These are phyloP conservation scores for Agrilus cyanescens DNA, from an alignment of 2,888 invertebrate genomes.

Conservation along the genomic window DNA sequence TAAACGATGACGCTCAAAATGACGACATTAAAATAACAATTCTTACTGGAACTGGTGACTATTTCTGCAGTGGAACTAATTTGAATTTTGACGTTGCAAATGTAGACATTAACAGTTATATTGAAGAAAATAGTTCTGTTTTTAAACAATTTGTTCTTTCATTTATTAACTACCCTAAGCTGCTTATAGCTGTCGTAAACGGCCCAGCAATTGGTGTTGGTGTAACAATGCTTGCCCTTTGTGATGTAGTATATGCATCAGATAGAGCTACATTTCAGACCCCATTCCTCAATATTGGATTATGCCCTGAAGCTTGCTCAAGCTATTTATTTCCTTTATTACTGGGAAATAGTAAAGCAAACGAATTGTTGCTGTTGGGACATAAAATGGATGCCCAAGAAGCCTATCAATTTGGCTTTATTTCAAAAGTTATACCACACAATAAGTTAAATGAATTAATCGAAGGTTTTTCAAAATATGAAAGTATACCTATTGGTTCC, in stretches of 20 bases:
- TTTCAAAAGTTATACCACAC: conserved; percentile 64
- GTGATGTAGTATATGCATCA: conserved; percentile 78
- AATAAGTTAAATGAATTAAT: conserved; percentile 42
- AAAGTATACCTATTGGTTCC: conserved; percentile 45
- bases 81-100: conserved; percentile 23
- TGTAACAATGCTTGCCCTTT: conserved; percentile 71
- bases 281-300: conserved; percentile 74
- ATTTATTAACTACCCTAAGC: conserved; percentile 78
- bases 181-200: conserved; percentile 78
- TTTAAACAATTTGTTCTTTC: conserved; percentile 49
- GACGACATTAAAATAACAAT: conserved; percentile 55
- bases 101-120: not conserved
- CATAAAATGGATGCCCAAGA: conserved; percentile 68
- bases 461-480: conserved; percentile 46
- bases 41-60: conserved; percentile 69
- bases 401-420: conserved; percentile 64
- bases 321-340: conserved; percentile 72
- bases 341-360: conserved; percentile 69
- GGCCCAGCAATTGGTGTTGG: conserved; percentile 89
- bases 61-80: conserved; percentile 81
- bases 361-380: conserved; percentile 42
- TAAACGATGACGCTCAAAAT: conserved; percentile 59
- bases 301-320: conserved; percentile 84
- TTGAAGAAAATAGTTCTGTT: conserved; percentile 3
- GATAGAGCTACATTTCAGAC: conserved; percentile 77